Evolutionary conservation across 2,888 invertebrate species (phyloP).

Genomic region (Hymenopus coronatus): DNA sequence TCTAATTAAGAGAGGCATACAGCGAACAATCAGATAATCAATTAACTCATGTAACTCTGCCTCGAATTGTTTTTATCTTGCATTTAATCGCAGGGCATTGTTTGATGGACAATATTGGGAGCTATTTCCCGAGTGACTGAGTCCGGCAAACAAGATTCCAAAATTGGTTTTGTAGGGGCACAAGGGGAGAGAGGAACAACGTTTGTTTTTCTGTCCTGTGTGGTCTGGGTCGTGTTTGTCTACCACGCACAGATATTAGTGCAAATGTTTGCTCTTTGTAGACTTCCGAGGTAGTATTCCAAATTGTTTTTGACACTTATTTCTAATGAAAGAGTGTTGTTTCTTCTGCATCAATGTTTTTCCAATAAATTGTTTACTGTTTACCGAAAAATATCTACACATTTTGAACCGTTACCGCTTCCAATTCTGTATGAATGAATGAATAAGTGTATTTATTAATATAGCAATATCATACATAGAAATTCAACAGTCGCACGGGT

Average conservation of each 20-base stretch:
- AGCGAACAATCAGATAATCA: neutral
- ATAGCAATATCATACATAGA: no score
- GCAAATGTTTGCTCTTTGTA: neutral
- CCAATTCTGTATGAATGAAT: no score
- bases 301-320: neutral
- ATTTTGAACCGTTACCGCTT: no score
- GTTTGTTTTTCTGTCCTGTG: neutral
- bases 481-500: no score
- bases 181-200: neutral
- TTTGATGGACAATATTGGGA: neutral
- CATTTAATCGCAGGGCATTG: neutral
- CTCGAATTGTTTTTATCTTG: neutral
- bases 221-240: neutral
- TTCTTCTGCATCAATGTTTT: neutral
- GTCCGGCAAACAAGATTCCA: neutral
- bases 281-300: neutral
- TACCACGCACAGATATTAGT: neutral
- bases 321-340: neutral
- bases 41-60: neutral
- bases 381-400: neutral
- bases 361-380: neutral
- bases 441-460: no score
- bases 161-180: neutral
- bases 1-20: neutral
- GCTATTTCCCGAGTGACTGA: neutral